Evolutionary conservation across 2,797 vertebrate species (phyloP).

Genomic region (Diplodus sargus): DNA sequence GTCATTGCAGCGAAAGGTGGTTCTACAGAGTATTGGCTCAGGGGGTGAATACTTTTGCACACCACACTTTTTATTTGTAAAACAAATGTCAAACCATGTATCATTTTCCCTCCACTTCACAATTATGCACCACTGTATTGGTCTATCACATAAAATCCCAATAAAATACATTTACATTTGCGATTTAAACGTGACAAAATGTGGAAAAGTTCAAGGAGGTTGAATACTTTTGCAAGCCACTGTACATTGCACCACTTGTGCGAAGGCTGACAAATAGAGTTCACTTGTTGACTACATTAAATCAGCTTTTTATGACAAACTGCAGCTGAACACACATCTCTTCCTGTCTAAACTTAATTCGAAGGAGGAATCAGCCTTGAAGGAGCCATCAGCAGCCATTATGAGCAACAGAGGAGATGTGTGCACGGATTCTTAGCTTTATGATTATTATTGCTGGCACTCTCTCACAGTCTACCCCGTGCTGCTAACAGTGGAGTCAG

Average conservation of each 20-base stretch:
- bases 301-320: slow-evolving; percentile 21
- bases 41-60: no score
- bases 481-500: slow-evolving; percentile 42
- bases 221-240: no score
- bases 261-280: neutral
- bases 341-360: slow-evolving; percentile 60
- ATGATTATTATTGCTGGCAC: slow-evolving; percentile 79
- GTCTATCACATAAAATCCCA: no score
- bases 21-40: no score
- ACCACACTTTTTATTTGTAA: no score
- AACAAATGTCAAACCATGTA: no score
- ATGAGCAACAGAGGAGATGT: slow-evolving; percentile 68
- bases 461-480: slow-evolving; percentile 41
- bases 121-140: no score
- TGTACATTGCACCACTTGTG: neutral
- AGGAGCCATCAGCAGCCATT: slow-evolving; percentile 62
- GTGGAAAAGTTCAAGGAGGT: no score
- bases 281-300: slow-evolving; percentile 10
- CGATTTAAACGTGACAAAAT: no score
- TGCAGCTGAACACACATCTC: slow-evolving; percentile 37
- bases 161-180: no score
- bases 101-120: no score
- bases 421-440: slow-evolving; percentile 74
- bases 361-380: slow-evolving; percentile 57
- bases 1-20: no score